These are phyloP conservation scores for Eupeodes luniger DNA, from an alignment of 2,888 invertebrate genomes.

Conservation along the genomic window DNA sequence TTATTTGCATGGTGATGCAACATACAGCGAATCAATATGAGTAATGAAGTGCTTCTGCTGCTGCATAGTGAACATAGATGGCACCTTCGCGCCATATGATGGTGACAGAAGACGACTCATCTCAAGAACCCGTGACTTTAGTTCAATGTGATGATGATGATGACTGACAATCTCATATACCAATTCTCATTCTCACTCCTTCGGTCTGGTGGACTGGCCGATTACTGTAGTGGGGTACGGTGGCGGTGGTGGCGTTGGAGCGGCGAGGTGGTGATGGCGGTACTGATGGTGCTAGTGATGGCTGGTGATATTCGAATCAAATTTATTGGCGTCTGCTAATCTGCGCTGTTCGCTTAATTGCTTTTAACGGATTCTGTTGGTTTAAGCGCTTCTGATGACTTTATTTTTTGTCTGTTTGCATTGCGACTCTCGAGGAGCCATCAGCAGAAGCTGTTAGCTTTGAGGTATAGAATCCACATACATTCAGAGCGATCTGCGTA, in stretches of 20 bases:
- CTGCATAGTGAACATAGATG: conserved; percentile 50
- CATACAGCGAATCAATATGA: conserved; percentile 74
- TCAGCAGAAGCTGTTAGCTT: not conserved
- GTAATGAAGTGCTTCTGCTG: conserved; percentile 73
- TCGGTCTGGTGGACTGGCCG: conserved; percentile 6
- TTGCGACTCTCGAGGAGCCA: conserved; percentile 10
- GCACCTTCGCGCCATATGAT: conserved; percentile 47
- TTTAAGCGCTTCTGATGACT: conserved; percentile 66
- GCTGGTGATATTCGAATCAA: conserved; percentile 72
- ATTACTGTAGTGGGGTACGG: no score
- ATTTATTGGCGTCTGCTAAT: conserved; percentile 76
- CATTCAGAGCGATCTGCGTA: conserved; percentile 69
- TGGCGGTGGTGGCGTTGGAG: not conserved
- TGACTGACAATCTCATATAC: conserved; percentile 52
- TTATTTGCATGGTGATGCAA: conserved; percentile 73
- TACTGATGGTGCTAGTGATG: conserved; percentile 9
- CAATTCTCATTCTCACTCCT: conserved; percentile 4
- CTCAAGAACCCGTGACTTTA: conserved; percentile 68
- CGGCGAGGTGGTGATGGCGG: no score
- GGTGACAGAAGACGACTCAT: conserved; percentile 51
- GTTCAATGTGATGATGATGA: conserved; percentile 40
- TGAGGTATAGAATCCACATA: conserved; percentile 29
- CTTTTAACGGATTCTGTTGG: conserved; percentile 75
- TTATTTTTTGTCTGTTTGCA: not conserved
- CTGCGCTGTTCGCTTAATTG: conserved; percentile 75